Evolutionary conservation across 2,888 invertebrate genomes (phyloP), one percentile per base, ranked within the genome.

Genomic region (Mactromeris polynyma): DNA sequence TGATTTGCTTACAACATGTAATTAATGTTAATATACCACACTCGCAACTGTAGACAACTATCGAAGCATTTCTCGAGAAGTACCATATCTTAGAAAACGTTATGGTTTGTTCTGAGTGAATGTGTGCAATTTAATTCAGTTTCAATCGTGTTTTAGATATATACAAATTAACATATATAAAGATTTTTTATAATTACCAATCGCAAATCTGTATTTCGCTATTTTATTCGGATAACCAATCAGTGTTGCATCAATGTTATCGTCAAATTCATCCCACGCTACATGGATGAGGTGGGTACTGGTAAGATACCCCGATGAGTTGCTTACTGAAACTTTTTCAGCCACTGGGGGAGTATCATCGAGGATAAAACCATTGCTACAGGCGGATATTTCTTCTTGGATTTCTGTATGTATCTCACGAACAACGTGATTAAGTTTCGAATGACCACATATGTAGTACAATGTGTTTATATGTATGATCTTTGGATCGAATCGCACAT

Each of bases 321-420:
- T 81, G 11, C 26, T 36, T 4, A 85, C 64, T 26, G 42, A 11
- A 6, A 85, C 80, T 7, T 19, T 40, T 14, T 58, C 85, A n/a
- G 79, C 21, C 3, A 42, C 26, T 42, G 85, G 85, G 1, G 64
- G 69, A 17, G 33, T 33, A 46, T 85, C 36, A 69, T 81, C 69
- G 1, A 85, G 26, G 26, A 85, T 31, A 31, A 81, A 85, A 7
- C 85, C 85, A 69, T 85, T 69, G 33, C 85, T 85, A 31, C 85
- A 85, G 11, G 64, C 21, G 2, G 0, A n/a, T 31, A 85, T 64
- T 81, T 81, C 81, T 2, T 21, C 31, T 33, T 64, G 40, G 2
- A 58, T 42, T 38, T 85, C 85, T 42, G 40, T 42, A 42, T 17
- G 31, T n/a, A 9, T 36, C 33, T 85, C 81, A 31, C 81, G 33